Conservation (phyloP, 2,113 vertebrate species). For the Neogale vison region DNA sequence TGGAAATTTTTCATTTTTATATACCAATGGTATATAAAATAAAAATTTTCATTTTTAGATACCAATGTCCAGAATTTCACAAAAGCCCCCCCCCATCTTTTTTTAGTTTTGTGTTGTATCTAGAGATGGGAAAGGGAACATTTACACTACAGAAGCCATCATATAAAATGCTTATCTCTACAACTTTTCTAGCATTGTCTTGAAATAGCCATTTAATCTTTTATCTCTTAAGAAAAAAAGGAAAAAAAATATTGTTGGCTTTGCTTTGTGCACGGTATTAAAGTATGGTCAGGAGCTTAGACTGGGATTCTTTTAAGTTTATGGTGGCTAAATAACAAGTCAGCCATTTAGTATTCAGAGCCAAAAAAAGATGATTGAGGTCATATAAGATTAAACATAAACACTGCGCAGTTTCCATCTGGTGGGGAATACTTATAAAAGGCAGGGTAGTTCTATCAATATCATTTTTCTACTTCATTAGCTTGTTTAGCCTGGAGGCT, state of each 20-base stretch:
- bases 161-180: constrained; percentile 5
- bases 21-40: no score
- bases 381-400: constrained; percentile 75
- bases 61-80: not conserved
- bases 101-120: not conserved
- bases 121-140: rapidly evolving
- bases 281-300: not conserved
- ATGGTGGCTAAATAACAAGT: constrained; percentile 29
- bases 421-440: constrained; percentile 50
- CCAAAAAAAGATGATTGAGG: constrained; percentile 61
- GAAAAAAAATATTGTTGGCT: not conserved
- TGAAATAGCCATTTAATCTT: constrained; percentile 46
- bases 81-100: rapidly evolving
- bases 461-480: constrained; percentile 80
- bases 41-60: constrained; percentile 38
- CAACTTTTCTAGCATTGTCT: not conserved
- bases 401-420: constrained; percentile 55
- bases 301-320: constrained; percentile 45
- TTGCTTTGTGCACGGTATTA: not conserved
- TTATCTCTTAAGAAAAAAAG: constrained; percentile 2
- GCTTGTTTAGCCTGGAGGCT: constrained; percentile 65
- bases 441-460: constrained; percentile 71
- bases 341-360: constrained; percentile 36
- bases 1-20: constrained; percentile 40
- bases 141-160: constrained; percentile 37